These are phyloP conservation scores for Euclidia mi DNA, from an alignment of 2,888 invertebrate genomes.

Conservation along the genomic window DNA sequence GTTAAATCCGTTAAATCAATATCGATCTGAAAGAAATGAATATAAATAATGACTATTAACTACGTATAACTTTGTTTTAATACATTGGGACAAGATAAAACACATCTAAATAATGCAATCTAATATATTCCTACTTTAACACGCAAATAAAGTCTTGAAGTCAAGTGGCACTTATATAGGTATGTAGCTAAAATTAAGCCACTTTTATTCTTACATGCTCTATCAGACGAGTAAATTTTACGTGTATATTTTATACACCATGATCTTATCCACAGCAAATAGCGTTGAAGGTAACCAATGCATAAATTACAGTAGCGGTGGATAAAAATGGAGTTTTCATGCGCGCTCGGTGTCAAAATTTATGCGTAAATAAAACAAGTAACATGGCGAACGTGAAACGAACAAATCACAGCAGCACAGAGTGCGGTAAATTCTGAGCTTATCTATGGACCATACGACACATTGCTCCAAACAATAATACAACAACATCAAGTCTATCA, in stretches of 20 bases:
- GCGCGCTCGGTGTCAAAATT: constrained; percentile 54
- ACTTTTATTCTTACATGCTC: neutral
- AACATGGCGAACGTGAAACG: constrained; percentile 38
- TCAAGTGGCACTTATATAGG: too few species aligned
- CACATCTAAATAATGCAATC: too few species aligned
- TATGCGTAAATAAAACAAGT: constrained; percentile 55
- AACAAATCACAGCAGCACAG: constrained; percentile 55
- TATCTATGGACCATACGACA: constrained; percentile 48
- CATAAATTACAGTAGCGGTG: constrained; percentile 50
- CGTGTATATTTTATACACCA: constrained; percentile 6
- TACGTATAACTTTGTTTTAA: too few species aligned
- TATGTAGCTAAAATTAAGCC: neutral
- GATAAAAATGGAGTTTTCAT: constrained; percentile 55
- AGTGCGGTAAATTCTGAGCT: constrained; percentile 50
- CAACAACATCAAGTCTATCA: constrained; percentile 35
- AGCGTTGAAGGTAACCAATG: constrained; percentile 53
- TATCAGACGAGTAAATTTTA: neutral
- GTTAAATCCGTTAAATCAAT: too few species aligned
- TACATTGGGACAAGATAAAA: too few species aligned
- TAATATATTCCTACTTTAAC: too few species aligned
- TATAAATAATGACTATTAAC: too few species aligned
- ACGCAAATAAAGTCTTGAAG: too few species aligned
- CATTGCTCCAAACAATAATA: constrained; percentile 42
- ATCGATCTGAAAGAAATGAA: too few species aligned
- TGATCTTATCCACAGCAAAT: constrained; percentile 25